Percentiles rank a stretch among this genome's conserved stretches.
phyloP scores from a whole-genome alignment of 2,888 invertebrate species.

The Tenthredo mesomela region DNA sequence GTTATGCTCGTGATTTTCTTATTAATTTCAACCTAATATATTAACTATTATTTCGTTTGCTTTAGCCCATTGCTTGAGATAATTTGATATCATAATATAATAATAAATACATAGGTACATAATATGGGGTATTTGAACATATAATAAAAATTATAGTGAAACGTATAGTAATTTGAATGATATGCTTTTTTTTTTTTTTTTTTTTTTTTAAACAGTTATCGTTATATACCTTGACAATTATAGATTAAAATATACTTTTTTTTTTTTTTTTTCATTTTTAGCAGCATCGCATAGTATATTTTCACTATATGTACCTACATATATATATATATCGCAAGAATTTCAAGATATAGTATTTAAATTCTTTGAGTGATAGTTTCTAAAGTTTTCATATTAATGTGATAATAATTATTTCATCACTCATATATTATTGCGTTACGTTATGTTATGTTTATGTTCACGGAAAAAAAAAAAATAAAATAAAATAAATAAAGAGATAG shows the following conservation, averaged over 20 bases:
- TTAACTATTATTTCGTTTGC: conserved; percentile 38
- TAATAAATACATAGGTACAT: not conserved
- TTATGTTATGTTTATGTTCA: no score
- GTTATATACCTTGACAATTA: conserved; percentile 3
- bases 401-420: not conserved
- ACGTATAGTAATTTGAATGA: conserved; percentile 30
- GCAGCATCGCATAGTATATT: not conserved
- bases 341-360: not conserved
- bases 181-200: conserved; percentile 28
- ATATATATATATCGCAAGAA: not conserved
- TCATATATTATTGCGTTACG: not conserved
- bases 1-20: conserved; percentile 47
- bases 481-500: not conserved
- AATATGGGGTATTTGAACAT: conserved; percentile 30
- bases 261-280: no score
- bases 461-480: not conserved
- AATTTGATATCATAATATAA: conserved; percentile 19
- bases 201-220: conserved; percentile 22
- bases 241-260: conserved; percentile 38
- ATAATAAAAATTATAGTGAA: conserved; percentile 20
- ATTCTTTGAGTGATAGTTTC: conserved; percentile 24
- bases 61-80: conserved; percentile 49
- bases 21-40: conserved; percentile 43
- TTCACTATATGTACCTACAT: not conserved
- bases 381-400: not conserved